Evolutionary conservation across 2,888 invertebrate species (phyloP), one percentile per base, ranked within the genome.

Genomic region (Erebia ligea): DNA sequence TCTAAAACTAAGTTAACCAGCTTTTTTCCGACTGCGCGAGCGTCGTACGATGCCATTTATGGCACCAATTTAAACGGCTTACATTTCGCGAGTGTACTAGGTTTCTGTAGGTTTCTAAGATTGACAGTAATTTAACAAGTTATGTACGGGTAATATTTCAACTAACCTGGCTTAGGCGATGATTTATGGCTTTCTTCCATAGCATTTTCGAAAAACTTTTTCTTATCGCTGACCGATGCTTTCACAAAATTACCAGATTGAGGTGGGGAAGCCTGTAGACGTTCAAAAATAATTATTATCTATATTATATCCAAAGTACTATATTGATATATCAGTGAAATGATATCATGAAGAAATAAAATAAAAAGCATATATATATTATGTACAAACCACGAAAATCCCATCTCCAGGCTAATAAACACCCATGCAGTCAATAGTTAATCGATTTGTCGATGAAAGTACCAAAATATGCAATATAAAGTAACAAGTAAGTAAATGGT

Each of bases 131-230:
- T 34, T 34, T 34, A 6, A 34, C 34, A 34, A 34, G 34, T 34
- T 15, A 19, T 1, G 6, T 19, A 17, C 1, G 13, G 13, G 9
- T 5, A 40, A n/a, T 17, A 72, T 68, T 68, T 52, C 76, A 61
- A 45, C 45, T 45, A 81, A 97, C 97, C 97, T 94, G 97, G 95
- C 92, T 97, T 98, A 66, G 96, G 96, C 80, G 96, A 95, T 76
- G 97, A 96, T 90, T 97, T 97, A 80, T 97, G 96, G 88, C 97
- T 97, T 88, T 98, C 97, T 92, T 98, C 97, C 96, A 99, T 98
- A 75, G 98, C 98, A 86, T 97, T 96, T 93, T 99, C 99, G 89
- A 99, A 99, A 92, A 98, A 98, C 86, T 96, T 97, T 91, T 98
- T 98, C 94, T 98, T 97, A 92, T 98, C 97, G 88, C 97, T 98